These are phyloP conservation scores for Emys orbicularis DNA, from an alignment of 2,797 vertebrate species.

Conservation along the genomic window DNA sequence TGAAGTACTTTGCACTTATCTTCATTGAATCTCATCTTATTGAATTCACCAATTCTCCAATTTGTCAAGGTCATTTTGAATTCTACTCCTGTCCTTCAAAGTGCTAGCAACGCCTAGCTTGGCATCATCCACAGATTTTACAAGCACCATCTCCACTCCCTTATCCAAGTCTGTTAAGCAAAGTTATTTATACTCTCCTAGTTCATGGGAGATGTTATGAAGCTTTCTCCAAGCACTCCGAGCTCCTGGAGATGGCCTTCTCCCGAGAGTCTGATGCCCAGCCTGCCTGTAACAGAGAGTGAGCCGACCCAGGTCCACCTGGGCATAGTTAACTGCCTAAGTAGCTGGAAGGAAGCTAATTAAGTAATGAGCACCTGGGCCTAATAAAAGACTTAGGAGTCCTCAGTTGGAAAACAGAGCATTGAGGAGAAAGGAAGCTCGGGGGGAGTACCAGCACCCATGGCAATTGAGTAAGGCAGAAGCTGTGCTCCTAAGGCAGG, in stretches of 20 bases:
- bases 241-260: background rate
- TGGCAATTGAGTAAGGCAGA: too few species aligned
- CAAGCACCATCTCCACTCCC: background rate
- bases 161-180: background rate
- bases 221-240: background rate
- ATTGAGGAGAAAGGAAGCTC: background rate
- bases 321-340: background rate
- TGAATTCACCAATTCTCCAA: background rate
- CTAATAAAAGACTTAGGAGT: background rate
- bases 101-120: background rate
- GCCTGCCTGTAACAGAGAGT: background rate
- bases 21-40: background rate
- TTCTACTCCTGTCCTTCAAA: background rate
- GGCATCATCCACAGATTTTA: background rate
- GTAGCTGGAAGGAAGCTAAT: background rate
- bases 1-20: background rate
- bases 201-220: background rate
- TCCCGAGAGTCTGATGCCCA: background rate
- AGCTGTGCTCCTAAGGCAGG: background rate
- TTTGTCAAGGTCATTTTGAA: background rate
- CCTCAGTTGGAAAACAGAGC: background rate
- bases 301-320: background rate
- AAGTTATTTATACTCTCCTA: background rate
- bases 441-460: background rate
- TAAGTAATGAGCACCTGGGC: background rate